phyloP scores from a whole-genome alignment of 2,113 vertebrate genomes.

The Rhinolophus sinicus region DNA sequence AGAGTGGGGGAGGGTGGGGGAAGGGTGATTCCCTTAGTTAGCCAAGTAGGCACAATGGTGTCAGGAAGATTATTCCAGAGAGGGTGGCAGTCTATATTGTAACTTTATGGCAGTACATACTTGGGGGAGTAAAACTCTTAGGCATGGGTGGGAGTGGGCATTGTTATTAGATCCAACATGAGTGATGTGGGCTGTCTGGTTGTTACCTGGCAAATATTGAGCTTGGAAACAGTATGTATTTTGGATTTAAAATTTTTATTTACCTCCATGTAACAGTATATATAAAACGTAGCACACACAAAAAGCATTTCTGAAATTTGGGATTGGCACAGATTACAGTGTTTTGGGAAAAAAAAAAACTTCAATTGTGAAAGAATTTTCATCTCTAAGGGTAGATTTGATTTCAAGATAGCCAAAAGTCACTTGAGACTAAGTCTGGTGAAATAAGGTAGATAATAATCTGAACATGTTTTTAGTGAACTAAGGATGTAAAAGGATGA shows the following conservation, averaged over 20 bases:
- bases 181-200: slow-evolving; percentile 10
- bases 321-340: slow-evolving; percentile 51
- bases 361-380: not conserved
- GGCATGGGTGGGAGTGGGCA: not conserved
- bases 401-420: slow-evolving; percentile 45
- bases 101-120: not conserved
- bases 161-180: slow-evolving; percentile 28
- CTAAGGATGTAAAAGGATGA: slow-evolving; percentile 46
- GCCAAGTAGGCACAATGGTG: not conserved
- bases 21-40: not conserved
- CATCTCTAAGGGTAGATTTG: slow-evolving; percentile 15
- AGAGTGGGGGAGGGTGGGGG: not conserved
- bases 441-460: not conserved
- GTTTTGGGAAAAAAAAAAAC: not conserved
- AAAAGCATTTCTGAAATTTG: slow-evolving; percentile 65
- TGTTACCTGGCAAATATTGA: slow-evolving; percentile 56
- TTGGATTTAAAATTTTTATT: slow-evolving; percentile 70
- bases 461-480: slow-evolving; percentile 52
- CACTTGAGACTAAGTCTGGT: not conserved
- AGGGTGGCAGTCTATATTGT: not conserved
- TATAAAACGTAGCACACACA: slow-evolving; percentile 52
- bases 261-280: slow-evolving; percentile 44
- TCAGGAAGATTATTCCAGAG: slow-evolving; percentile 19
- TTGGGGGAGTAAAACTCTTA: not conserved
- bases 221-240: slow-evolving; percentile 55